These are phyloP conservation scores for Meiosimyza platycephala DNA, from an alignment of 2,888 invertebrate species.

Conservation along the genomic window DNA sequence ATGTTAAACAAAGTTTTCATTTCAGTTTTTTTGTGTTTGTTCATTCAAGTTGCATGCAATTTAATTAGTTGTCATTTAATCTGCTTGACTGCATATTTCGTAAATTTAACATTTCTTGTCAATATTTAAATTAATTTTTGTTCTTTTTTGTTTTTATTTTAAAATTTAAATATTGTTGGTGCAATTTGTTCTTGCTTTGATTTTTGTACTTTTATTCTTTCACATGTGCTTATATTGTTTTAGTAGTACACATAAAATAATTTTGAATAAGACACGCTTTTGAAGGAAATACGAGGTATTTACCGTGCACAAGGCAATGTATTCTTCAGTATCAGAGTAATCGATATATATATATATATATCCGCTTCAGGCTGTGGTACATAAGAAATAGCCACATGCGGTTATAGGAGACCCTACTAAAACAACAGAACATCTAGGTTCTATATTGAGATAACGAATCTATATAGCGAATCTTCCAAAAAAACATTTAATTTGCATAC, in stretches of 20 bases:
- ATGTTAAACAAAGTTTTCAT: not conserved
- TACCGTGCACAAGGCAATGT: too few species aligned
- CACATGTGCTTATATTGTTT: not conserved
- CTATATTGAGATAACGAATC: too few species aligned
- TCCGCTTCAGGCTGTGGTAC: too few species aligned
- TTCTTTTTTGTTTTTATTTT: conserved; percentile 17
- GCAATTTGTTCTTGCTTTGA: not conserved
- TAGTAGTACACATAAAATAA: not conserved
- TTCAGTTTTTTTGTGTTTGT: not conserved
- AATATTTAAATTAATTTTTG: not conserved
- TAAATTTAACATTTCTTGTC: not conserved
- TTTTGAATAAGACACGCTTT: too few species aligned
- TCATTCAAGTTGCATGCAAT: not conserved
- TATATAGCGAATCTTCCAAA: too few species aligned
- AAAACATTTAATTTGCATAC: too few species aligned
- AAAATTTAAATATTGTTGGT: not conserved
- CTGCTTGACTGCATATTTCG: conserved; percentile 19
- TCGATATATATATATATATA: too few species aligned
- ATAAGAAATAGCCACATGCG: too few species aligned
- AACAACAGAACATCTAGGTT: too few species aligned
- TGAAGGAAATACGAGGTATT: too few species aligned
- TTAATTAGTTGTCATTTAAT: conserved; percentile 36
- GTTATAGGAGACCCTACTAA: too few species aligned
- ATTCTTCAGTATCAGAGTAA: too few species aligned
- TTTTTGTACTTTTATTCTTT: not conserved